phyloP scores from a whole-genome alignment of 2,888 invertebrate species.

The Mimumesa dahlbomi region DNA sequence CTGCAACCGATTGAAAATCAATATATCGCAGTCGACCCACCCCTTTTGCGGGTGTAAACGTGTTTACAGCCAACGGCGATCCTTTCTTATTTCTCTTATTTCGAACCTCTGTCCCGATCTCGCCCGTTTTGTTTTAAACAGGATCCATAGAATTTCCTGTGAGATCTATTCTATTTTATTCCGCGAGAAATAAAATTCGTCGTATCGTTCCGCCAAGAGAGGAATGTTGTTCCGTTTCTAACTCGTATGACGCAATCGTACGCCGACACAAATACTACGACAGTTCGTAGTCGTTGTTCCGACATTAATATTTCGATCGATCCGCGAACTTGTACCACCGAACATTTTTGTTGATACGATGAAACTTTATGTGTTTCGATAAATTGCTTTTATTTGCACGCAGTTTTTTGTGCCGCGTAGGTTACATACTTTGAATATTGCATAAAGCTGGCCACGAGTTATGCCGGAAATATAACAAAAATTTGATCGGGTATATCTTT shows the following conservation, averaged over 20 bases:
- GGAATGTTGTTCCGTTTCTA: constrained; percentile 9
- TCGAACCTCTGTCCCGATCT: not conserved
- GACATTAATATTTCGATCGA: constrained; percentile 29
- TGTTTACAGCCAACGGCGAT: constrained; percentile 42
- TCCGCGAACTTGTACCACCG: no score
- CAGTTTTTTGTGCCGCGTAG: no score
- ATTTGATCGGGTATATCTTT: no score
- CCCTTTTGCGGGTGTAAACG: constrained; percentile 43
- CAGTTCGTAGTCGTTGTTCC: constrained; percentile 10
- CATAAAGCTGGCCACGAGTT: no score
- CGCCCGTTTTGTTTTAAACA: constrained; percentile 23
- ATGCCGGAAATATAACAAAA: no score
- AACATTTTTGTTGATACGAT: no score
- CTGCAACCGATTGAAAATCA: constrained; percentile 55
- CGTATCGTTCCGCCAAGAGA: constrained; percentile 9
- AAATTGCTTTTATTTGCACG: no score
- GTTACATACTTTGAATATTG: no score
- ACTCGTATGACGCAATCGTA: constrained; percentile 14
- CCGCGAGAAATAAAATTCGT: constrained; percentile 26
- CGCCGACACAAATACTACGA: constrained; percentile 14
- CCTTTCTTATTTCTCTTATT: constrained; percentile 43
- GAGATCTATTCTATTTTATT: constrained; percentile 29
- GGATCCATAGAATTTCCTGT: constrained; percentile 34
- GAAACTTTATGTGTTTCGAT: no score
- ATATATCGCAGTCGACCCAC: constrained; percentile 31